Conservation (phyloP, 2,113 vertebrate species). For the Oncorhynchus mykiss region DNA sequence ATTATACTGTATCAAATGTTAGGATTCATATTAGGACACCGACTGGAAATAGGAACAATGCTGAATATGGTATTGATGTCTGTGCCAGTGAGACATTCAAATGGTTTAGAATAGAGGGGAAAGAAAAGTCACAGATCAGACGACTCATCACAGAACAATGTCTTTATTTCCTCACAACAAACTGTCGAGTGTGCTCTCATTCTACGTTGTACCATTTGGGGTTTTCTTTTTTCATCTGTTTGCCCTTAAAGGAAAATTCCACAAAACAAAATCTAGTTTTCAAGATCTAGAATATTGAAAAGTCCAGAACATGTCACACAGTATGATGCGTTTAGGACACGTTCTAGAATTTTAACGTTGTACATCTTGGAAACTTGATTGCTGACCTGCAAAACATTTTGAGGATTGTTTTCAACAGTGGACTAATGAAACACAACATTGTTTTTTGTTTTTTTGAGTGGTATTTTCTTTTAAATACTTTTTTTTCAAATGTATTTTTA, state of each 20-base stretch:
- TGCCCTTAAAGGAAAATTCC: not conserved
- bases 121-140: not conserved
- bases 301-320: too few species aligned
- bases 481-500: not conserved
- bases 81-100: not conserved
- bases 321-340: too few species aligned
- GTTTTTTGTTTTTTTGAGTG: too few species aligned
- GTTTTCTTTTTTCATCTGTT: not conserved
- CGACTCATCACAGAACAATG: not conserved
- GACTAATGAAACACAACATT: too few species aligned
- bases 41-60: conserved; percentile 31
- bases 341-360: too few species aligned
- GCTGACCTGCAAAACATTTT: too few species aligned
- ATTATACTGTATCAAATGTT: conserved; percentile 57
- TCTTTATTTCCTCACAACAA: not conserved
- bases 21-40: conserved; percentile 44
- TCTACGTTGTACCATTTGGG: not conserved
- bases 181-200: not conserved
- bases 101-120: not conserved
- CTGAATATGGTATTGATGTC: not conserved
- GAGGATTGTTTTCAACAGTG: too few species aligned
- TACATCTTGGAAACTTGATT: too few species aligned
- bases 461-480: too few species aligned
- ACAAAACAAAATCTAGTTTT: too few species aligned
- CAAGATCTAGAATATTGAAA: too few species aligned